Conservation (phyloP, 2,888 invertebrate species). For the Dastarcus helophoroides region DNA sequence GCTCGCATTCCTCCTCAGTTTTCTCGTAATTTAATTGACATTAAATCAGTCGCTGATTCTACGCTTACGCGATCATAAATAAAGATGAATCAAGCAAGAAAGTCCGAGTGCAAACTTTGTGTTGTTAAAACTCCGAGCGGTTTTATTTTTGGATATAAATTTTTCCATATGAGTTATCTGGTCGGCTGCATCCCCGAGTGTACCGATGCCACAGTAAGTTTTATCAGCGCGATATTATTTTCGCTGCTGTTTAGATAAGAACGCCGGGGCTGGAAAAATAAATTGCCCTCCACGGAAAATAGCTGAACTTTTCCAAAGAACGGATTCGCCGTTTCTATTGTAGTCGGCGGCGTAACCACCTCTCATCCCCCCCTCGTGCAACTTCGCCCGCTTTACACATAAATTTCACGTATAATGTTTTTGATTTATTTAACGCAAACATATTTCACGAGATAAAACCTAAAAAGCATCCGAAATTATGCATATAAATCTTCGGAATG, state of each 20-base stretch:
- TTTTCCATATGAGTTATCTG: conserved; percentile 30
- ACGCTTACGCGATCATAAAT: too few species aligned
- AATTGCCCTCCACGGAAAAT: conserved; percentile 41
- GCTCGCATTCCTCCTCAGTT: too few species aligned
- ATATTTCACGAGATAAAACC: conserved; percentile 19
- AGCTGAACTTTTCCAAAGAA: conserved; percentile 38
- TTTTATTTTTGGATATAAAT: conserved; percentile 21
- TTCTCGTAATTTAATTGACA: too few species aligned
- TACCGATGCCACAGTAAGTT: conserved; percentile 34
- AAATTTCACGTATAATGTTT: conserved; percentile 19
- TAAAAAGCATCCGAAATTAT: too few species aligned
- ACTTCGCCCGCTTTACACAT: conserved; percentile 13
- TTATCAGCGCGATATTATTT: conserved; percentile 41
- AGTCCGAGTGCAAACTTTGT: too few species aligned
- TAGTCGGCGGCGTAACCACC: conserved; percentile 22
- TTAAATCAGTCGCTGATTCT: too few species aligned
- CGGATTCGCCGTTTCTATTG: conserved; percentile 33
- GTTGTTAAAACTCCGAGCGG: too few species aligned
- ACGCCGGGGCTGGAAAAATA: conserved; percentile 39
- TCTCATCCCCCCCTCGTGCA: conserved; percentile 9
- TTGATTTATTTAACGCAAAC: conserved; percentile 22
- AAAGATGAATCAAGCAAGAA: too few species aligned
- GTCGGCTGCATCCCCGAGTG: conserved; percentile 24
- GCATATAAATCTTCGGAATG: too few species aligned
- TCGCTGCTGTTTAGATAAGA: conserved; percentile 41